Evolutionary conservation across 2,888 invertebrate genomes (phyloP), one percentile per base, ranked within the genome.

Genomic region (Odiellus spinosus): DNA sequence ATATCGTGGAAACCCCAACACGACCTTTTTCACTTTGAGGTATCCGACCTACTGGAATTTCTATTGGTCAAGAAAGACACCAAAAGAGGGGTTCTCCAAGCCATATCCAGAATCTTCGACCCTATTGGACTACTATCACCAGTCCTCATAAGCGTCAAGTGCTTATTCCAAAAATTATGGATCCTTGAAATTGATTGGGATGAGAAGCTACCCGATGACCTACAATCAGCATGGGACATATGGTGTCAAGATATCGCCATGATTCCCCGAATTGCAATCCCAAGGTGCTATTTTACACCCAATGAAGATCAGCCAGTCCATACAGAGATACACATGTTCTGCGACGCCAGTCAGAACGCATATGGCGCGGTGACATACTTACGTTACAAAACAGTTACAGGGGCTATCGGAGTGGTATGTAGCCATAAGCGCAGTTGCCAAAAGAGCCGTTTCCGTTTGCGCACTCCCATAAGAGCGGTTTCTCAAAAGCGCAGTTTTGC

Each of bases 81-180:
- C 4, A 26, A 26, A 8, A 26, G 26, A 26, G 26, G 26, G 2
- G 5, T 26, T 4, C 20, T 43, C 14, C 12, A 20, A 32, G 33
- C 18, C 12, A 43, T 18, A 26, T 32, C 43, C 14, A 44, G 44
- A 14, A 21, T 36, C 20, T 44, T 36, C 12, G 52, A 59, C 40
- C 53, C 57, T 17, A 35, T 55, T 17, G 58, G 57, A 6, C 44
- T 55, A 4, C 19, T 50, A 12, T 45, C 41, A 3, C 50, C 51
- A 18, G 51, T 51, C 18, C 48, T 32, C 6, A 45, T 52, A 42
- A 18, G 40, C 5, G 48, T 47, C 0, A 61, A 58, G 41, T 48
- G 54, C 2, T 20, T 59, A 4, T 45, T 61, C 17, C 58, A 59
- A 49, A 36, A 53, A 8, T 20, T 59, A 5, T 61, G 59, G 58